These are phyloP conservation scores for Centropus bengalensis DNA, from an alignment of 2,113 vertebrate genomes.

Conservation along the genomic window DNA sequence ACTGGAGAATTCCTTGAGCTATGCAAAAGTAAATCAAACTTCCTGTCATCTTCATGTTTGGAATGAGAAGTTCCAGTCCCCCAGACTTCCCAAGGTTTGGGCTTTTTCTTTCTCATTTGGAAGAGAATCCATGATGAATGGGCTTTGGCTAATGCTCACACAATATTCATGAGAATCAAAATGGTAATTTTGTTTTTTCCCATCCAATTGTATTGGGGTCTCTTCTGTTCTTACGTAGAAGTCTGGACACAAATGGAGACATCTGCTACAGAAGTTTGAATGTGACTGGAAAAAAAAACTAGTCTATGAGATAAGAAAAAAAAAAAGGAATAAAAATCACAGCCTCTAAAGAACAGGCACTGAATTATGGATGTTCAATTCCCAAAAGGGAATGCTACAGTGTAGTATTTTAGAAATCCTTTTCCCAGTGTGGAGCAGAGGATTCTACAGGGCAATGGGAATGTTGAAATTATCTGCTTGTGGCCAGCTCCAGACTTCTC, in stretches of 20 bases:
- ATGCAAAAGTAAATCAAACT: not conserved
- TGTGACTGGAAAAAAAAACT: slow-evolving; percentile 30
- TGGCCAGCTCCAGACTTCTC: not conserved
- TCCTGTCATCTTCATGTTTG: not conserved
- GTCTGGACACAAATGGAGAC: not conserved
- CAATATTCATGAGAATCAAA: slow-evolving; percentile 56
- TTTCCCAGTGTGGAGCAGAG: not conserved
- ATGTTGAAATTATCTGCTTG: not conserved
- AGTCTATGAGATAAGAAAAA: slow-evolving; percentile 50
- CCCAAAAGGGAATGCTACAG: not conserved
- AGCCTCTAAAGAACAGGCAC: not conserved
- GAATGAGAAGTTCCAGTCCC: slow-evolving; percentile 28
- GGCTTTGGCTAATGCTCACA: slow-evolving; percentile 20
- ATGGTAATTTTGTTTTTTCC: slow-evolving; percentile 58
- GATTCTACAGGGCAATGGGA: not conserved
- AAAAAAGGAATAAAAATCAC: not conserved
- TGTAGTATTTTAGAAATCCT: not conserved
- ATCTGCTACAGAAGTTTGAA: slow-evolving; percentile 1
- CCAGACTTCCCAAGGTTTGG: not conserved
- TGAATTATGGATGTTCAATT: not conserved
- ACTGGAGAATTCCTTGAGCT: not conserved
- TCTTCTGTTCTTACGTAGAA: slow-evolving; percentile 44
- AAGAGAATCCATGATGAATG: slow-evolving; percentile 10
- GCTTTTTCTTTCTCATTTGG: slow-evolving; percentile 31
- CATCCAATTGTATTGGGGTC: slow-evolving; percentile 29